These are phyloP conservation scores for Mobula birostris DNA, from an alignment of 2,113 vertebrate genomes.

Conservation along the genomic window DNA sequence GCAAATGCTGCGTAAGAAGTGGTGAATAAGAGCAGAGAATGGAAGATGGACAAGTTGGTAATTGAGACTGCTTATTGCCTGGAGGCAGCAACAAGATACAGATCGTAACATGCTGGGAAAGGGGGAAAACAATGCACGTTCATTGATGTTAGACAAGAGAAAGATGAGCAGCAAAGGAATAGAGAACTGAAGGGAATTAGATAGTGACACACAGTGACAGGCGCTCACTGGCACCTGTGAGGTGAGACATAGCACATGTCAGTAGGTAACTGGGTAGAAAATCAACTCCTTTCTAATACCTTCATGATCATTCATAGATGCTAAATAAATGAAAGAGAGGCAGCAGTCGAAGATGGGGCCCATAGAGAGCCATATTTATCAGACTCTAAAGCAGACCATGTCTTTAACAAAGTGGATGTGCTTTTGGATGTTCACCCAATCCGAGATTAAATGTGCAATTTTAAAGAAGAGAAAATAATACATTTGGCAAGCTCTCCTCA, in stretches of 20 bases:
- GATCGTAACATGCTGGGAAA: constrained; percentile 15
- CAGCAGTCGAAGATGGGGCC: background rate
- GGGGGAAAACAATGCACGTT: background rate
- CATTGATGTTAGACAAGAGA: background rate
- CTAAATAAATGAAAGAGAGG: background rate
- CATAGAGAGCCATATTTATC: background rate
- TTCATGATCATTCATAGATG: background rate
- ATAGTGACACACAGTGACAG: background rate
- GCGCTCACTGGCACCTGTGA: background rate
- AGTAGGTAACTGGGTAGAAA: background rate
- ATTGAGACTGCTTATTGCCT: background rate
- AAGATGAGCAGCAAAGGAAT: background rate
- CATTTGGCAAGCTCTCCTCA: background rate
- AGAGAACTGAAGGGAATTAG: background rate
- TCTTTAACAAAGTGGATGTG: background rate
- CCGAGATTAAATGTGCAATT: background rate
- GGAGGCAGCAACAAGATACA: background rate
- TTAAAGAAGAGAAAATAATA: background rate
- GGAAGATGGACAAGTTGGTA: background rate
- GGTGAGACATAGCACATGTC: constrained; percentile 19
- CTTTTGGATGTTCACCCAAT: background rate
- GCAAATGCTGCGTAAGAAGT: background rate
- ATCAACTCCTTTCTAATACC: background rate
- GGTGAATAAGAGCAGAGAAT: background rate
- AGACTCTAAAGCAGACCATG: no score